Evolutionary conservation across 2,888 invertebrate genomes (phyloP), one percentile per base, ranked within the genome.

Genomic region (Zhengitettix transpicula): DNA sequence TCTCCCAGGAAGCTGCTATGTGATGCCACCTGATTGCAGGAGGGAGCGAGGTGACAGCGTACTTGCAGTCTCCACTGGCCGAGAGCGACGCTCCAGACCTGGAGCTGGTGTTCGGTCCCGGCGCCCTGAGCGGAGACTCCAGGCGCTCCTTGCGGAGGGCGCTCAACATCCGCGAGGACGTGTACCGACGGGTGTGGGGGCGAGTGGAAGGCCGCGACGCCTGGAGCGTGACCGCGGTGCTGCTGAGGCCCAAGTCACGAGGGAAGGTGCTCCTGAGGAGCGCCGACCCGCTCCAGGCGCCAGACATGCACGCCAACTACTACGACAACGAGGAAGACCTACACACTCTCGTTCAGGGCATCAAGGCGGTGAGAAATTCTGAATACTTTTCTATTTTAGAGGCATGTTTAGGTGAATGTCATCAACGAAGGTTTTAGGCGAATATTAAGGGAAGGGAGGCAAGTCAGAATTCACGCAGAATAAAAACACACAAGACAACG

Each of bases 41-140:
- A 14, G 47, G 47, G n/a, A 9, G 15, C 53, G 53, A 15, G 11
- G 1, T 17, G 28, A 17, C 12, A 17, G 53, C 17, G 53, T 15
- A 14, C 16, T 1, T 17, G 53, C 17, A 8, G 16, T 15, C 53
- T 9, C 1, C 60, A 74, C 73, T 55, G 75, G 74, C 1, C 62
- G 58, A 0, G 75, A 77, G 58, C 9, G 65, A 67, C 60, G 78
- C 81, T 63, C 86, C 91, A 0, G 89, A 91, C 67, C 81, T 91
- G 61, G 89, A 92, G 70, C 73, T 91, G n/a, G 87, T 91, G 11
- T 76, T 90, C 72, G 87, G 87, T 0, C 81, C 85, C 14, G 86
- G 89, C 0, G 84, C 85, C 0, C 72, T 90, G 10, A 84, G 84
- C 58, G 84, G 88, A 0, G 90, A 90, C 68, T 73, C 79, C 14